Base-by-base conservation (phyloP, 2,888 invertebrate genomes). In the Orthosia incerta region DNA sequence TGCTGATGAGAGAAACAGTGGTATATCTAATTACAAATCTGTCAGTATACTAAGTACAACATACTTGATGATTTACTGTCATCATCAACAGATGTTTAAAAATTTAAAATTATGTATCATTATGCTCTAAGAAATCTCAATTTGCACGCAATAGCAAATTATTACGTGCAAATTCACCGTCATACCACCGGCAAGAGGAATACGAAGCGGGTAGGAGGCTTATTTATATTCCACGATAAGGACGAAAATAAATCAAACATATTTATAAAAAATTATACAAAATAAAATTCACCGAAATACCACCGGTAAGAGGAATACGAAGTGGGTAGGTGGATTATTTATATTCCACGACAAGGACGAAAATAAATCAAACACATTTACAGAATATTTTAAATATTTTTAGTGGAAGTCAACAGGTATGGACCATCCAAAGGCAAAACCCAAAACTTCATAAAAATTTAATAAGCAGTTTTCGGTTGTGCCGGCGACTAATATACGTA, bases 1-100 rank as follows among this genome's bases (percentile, higher is more conserved):
- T 59, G 62, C 65, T 80, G 79, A 84, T 84, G 82, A 80, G 69
- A 80, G 60, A 74, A 79, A 73, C 76, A 76, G 68, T 64, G n/a
- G 59, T 62, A 63, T 62, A 65, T 50, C 26, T 64, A 51, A 60
- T 76, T 48, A 60, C 31, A 74, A 76, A 80, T 64, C 53, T 55
- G 66, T 79, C 13, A 48, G 61, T 69, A n/a, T n/a, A 1, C 11
- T 56, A n/a, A 55, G 26, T 16, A 45, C 12, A 51, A 31, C 4
- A 16, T 16, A 20, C 23, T 16, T 18, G 39, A 39, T 59, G 16
- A n/a, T 9, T 16, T 2, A 74, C 15, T 46, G 9, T 18, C 4
- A 23, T 23, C 15, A n/a, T 20, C 39, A 48, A 13, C 23, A 26
- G 48, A 50, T 0, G 7, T 31, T 56, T 18, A 16, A 74, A 15